Conservation (phyloP, 2,888 invertebrate genomes). For the Timandra comae region DNA sequence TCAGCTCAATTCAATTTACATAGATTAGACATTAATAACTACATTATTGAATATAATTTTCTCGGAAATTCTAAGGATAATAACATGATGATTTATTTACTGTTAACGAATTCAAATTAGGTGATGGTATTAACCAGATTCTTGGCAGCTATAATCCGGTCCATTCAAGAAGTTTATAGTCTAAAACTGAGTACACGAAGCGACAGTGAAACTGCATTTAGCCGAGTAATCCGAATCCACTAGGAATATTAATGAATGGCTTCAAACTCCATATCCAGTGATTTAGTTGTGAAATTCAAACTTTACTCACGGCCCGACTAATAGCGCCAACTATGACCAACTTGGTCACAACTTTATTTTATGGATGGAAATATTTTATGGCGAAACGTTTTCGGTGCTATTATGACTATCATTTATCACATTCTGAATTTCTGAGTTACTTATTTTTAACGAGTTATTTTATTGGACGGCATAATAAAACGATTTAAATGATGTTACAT, state of each 20-base stretch:
- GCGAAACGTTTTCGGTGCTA: background rate
- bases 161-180: background rate
- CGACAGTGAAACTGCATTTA: conserved; percentile 67
- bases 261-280: conserved; percentile 26
- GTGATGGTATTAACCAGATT: too few relatives aligned
- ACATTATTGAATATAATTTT: too few relatives aligned
- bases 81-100: too few relatives aligned
- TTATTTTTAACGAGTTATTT: too few relatives aligned
- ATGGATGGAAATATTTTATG: background rate
- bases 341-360: background rate
- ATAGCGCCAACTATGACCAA: conserved; percentile 1
- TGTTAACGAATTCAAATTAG: too few relatives aligned
- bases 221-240: conserved; percentile 44
- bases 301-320: conserved; percentile 9
- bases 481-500: background rate
- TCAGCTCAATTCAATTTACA: too few relatives aligned
- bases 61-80: too few relatives aligned
- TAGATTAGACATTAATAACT: too few relatives aligned
- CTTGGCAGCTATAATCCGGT: conserved; percentile 1
- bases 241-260: conserved; percentile 60
- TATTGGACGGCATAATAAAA: too few relatives aligned
- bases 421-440: too few relatives aligned
- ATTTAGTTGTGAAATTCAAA: conserved; percentile 25
- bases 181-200: conserved; percentile 33
- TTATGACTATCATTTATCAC: background rate